Conservation (phyloP, 2,797 vertebrate genomes). For the Manis pentadactyla region DNA sequence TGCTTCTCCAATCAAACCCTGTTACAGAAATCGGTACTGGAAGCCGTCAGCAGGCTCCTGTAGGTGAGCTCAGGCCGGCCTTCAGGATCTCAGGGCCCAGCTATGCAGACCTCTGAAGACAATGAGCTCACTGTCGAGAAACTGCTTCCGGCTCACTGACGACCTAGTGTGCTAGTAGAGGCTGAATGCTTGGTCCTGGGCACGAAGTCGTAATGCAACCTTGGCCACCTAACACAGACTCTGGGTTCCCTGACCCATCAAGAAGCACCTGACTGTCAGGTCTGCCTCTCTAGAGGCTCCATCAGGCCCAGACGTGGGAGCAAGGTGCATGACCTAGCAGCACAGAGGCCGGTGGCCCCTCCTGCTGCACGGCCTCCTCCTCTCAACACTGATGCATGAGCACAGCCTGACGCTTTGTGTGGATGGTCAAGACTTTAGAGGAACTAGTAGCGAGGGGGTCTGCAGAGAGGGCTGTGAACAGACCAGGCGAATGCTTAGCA, state of each 20-base stretch:
- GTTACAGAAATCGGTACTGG: rapidly evolving
- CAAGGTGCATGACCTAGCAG: rapidly evolving
- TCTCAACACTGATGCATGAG: too few species aligned
- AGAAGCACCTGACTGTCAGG: rapidly evolving
- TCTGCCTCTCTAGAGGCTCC: background rate
- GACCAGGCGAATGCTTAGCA: background rate
- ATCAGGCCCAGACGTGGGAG: rapidly evolving
- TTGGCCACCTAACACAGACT: background rate
- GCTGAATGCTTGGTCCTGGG: background rate
- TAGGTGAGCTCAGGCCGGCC: too few species aligned
- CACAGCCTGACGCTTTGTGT: rapidly evolving
- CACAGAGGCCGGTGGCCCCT: rapidly evolving
- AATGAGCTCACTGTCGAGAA: background rate
- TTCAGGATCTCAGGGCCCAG: background rate
- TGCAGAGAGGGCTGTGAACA: too few species aligned
- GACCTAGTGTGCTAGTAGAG: background rate
- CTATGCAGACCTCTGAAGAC: rapidly evolving
- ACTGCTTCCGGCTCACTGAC: background rate
- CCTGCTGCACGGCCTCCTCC: background rate
- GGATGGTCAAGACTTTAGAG: background rate
- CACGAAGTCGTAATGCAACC: background rate
- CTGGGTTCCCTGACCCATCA: background rate
- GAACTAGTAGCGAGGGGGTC: background rate
- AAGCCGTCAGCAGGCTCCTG: background rate
- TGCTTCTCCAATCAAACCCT: background rate